Evolutionary conservation across 2,888 invertebrate genomes (phyloP), one percentile per base, ranked within the genome.

Genomic region (Pediacus dermestoides): DNA sequence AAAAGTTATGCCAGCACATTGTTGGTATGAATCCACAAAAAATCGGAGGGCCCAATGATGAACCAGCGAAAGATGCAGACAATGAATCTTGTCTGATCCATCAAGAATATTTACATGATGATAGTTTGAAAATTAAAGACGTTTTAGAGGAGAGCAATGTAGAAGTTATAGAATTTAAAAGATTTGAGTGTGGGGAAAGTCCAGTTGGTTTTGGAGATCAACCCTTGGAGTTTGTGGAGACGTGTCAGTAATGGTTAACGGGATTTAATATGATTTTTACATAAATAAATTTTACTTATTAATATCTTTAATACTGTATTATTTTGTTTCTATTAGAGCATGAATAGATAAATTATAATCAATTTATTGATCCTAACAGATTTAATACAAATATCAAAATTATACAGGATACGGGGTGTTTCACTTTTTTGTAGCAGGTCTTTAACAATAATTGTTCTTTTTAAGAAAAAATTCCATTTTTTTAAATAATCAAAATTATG

Each of bases 1-100:
- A 79, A 52, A 82, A 88, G 58, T 66, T 96, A 4, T 92, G 93
- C 63, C 94, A 95, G 64, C 96, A 96, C 61, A 81, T 96, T 55
- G 89, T 96, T 12, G 93, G 91, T 16, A 82, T 90, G 78, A 85
- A 85, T 55, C 92, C 92, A 0, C 66, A 60, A 21, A 85, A 81
- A 70, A 77, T 91, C 42, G 91, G 90, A 1, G 50, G 51, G 26
- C 69, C 66, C 31, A 55, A 57, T 3, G 86, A 88, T 59, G 68
- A 78, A 50, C 82, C 83, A 4, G 66, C 72, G 0, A 70, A 74
- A 46, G 77, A 82, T 53, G 64, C 76, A 30, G 87, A 89, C 53
- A 84, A 89, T 28, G 93, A 93, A 72, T 77, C 75, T 0, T 80
- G 81, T 55, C 75, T 95, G 44, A 80, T 94, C 40, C 81, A 80